Conservation (phyloP, 2,797 vertebrate species). For the Labeo calbasu region DNA sequence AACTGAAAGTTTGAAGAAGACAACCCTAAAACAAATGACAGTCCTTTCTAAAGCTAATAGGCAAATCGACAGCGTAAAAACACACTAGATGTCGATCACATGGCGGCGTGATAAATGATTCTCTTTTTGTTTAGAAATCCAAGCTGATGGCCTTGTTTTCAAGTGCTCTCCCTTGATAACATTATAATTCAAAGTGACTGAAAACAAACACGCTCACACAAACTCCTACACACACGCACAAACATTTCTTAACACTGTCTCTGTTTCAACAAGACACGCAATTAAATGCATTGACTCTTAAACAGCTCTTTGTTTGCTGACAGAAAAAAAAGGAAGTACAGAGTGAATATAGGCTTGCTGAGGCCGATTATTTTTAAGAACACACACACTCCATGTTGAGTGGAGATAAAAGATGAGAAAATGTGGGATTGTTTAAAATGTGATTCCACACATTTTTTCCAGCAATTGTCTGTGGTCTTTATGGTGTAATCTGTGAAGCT, state of each 20-base stretch:
- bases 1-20: slow-evolving; percentile 28
- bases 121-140: slow-evolving; percentile 41
- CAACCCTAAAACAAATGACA: slow-evolving; percentile 18
- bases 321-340: not conserved
- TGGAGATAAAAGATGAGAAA: not conserved
- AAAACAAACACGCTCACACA: slow-evolving; percentile 22
- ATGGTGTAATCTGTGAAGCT: slow-evolving; percentile 28
- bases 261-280: slow-evolving; percentile 56
- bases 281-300: slow-evolving; percentile 48
- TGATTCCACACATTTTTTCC: slow-evolving; percentile 14
- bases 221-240: slow-evolving; percentile 24
- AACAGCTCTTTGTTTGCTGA: slow-evolving; percentile 4
- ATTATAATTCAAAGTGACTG: slow-evolving; percentile 56
- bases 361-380: slow-evolving; percentile 3
- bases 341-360: not conserved
- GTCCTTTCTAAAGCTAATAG: slow-evolving; percentile 44
- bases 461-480: slow-evolving; percentile 17
- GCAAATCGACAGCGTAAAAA: slow-evolving; percentile 45
- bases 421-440: not conserved
- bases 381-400: not conserved
- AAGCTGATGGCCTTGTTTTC: slow-evolving; percentile 54
- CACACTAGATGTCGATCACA: slow-evolving; percentile 45
- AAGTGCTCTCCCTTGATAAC: slow-evolving; percentile 50
- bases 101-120: slow-evolving; percentile 32
- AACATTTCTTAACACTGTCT: slow-evolving; percentile 45